phyloP scores from a whole-genome alignment of 2,888 invertebrate genomes.

The Lasioglossum zephyrum region DNA sequence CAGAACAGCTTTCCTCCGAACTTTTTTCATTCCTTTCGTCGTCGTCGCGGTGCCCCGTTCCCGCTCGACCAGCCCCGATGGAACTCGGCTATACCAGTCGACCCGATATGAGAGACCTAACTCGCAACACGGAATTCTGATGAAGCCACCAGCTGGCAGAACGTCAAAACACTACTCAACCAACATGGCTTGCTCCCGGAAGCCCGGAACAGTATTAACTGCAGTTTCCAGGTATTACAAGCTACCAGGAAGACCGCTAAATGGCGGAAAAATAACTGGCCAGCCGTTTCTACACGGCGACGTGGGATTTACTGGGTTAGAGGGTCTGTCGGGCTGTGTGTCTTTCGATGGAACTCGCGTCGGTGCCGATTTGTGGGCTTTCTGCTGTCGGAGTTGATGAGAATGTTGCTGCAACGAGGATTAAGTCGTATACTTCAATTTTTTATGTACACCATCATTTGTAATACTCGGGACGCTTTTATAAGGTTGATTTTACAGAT shows the following conservation, averaged over 20 bases:
- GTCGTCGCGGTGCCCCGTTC: neutral
- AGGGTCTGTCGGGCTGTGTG: neutral
- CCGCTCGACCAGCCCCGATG: neutral
- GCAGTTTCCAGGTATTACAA: conserved; percentile 9
- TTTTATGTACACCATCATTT: neutral
- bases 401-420: neutral
- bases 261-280: neutral
- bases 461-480: no score
- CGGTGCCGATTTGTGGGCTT: neutral
- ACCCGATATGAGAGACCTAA: neutral
- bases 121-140: conserved; percentile 8
- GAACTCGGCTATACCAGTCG: neutral
- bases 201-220: conserved; percentile 20
- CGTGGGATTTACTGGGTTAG: neutral
- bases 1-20: conserved; percentile 18
- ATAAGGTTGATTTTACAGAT: no score
- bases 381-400: neutral
- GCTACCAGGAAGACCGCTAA: conserved; percentile 7
- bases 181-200: conserved; percentile 8
- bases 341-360: neutral
- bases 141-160: conserved; percentile 18
- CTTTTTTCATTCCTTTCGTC: neutral
- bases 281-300: neutral
- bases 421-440: neutral
- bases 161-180: conserved; percentile 17